Evolutionary conservation across 2,113 vertebrate species (phyloP), one percentile per base, ranked within the genome.

Genomic region (Hemibagrus wyckioides): DNA sequence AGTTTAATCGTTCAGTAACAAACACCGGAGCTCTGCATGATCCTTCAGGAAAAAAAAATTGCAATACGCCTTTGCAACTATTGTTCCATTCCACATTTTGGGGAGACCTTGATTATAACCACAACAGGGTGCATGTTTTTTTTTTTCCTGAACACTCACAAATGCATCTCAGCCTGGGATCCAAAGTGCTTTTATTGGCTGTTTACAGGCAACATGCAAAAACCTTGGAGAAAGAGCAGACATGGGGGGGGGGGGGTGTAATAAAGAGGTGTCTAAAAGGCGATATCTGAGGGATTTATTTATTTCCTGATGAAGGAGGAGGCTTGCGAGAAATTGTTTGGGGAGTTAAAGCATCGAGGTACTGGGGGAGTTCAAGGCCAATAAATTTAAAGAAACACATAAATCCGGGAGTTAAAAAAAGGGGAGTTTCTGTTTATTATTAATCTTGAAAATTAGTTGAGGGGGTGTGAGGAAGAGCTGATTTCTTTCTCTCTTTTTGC

Each of bases 231-330:
- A 93, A 80, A 17, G 87, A 86, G 54, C 73, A 73, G 87, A 87
- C 88, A 88, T 85, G 85, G 76, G 86, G 87, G 63, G 86, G 87
- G 63, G 25, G 36, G n/a, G 77, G 82, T 88, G 89, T 89, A 90
- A 94, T 95, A 91, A 95, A 95, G 94, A 93, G 90, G 90, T 92
- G 92, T 92, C 92, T 93, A 90, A 92, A 93, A 92, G 89, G 36
- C 88, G 87, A 94, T 92, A 95, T 95, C 95, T 93, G 86, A 95
- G 89, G 87, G 94, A 95, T 95, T 94, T 94, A 95, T 96, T 95
- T 94, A 95, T 94, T 93, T 91, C 92, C 89, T 85, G 86, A 77
- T 69, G 88, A 87, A 89, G 86, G 75, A 89, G 77, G 83, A 86
- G 69, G 67, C 57, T 85, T 88, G 89, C 6, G 61, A 87, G 90